A percentile compares a stretch with the other conserved stretches of the same genome.
Evolutionary conservation across 2,888 invertebrate genomes (phyloP).

Genomic region (Diaprepes abbreviatus): DNA sequence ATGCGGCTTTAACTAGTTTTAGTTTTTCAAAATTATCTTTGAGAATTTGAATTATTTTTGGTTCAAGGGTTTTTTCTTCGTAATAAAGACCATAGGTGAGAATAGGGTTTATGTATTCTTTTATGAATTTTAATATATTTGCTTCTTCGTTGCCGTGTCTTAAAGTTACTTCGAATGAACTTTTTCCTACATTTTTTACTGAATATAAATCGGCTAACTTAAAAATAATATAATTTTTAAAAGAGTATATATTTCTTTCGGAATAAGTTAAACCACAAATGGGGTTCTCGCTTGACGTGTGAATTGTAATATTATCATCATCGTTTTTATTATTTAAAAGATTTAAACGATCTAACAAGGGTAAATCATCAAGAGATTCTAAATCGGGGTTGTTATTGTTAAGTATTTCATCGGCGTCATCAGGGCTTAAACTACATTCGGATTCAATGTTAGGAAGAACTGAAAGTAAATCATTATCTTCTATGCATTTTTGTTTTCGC

Average conservation of each 20-base stretch:
- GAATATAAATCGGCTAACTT: too few relatives aligned
- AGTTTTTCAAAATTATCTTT: not conserved
- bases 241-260: not conserved
- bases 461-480: not conserved
- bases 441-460: slow-evolving; percentile 13
- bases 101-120: not conserved
- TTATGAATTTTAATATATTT: too few relatives aligned
- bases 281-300: slow-evolving; percentile 9
- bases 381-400: not conserved
- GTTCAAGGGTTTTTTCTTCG: slow-evolving; percentile 1
- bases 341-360: not conserved
- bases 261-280: slow-evolving; percentile 13
- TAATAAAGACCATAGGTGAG: not conserved
- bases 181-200: too few relatives aligned
- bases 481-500: not conserved
- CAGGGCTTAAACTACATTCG: slow-evolving; percentile 7
- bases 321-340: not conserved
- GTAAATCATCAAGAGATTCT: slow-evolving; percentile 11
- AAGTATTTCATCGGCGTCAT: slow-evolving; percentile 18
- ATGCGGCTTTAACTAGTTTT: not conserved
- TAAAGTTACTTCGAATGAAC: too few relatives aligned
- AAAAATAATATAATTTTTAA: slow-evolving; percentile 14
- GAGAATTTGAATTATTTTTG: not conserved
- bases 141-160: too few relatives aligned
- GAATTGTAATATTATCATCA: slow-evolving; percentile 11